phyloP scores from a whole-genome alignment of 2,113 vertebrate genomes.

The Coryphaenoides rupestris region DNA sequence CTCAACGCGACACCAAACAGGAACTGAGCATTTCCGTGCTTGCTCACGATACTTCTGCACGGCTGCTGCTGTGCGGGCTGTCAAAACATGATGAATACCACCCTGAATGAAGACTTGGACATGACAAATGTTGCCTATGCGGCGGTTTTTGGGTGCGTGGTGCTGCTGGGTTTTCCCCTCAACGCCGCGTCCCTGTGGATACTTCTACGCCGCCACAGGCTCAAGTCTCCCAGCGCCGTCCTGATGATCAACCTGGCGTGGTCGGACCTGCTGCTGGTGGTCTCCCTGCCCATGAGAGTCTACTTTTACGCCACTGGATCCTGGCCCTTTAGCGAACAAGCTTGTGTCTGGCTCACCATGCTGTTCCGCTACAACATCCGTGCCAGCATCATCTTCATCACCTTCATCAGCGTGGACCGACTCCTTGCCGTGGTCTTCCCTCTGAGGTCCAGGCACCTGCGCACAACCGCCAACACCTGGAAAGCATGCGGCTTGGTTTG shows the following conservation, averaged over 20 bases:
- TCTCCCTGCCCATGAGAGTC: constrained; percentile 52
- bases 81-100: constrained; percentile 1
- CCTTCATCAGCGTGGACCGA: constrained; percentile 62
- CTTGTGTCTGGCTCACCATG: constrained; percentile 42
- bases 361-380: constrained; percentile 60
- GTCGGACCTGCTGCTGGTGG: constrained; percentile 59
- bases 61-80: constrained; percentile 1
- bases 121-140: constrained; percentile 10
- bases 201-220: constrained; percentile 37
- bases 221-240: constrained; percentile 34
- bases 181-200: constrained; percentile 56
- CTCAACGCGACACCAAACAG: not conserved
- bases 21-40: not conserved
- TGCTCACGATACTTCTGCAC: not conserved
- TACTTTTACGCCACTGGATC: constrained; percentile 39
- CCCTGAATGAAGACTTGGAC: not conserved
- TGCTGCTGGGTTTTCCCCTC: constrained; percentile 52
- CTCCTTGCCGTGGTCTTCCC: constrained; percentile 65
- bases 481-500: constrained; percentile 38
- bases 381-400: constrained; percentile 64
- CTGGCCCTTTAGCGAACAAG: constrained; percentile 30
- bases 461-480: constrained; percentile 32
- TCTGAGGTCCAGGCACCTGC: constrained; percentile 47
- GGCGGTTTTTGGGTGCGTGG: constrained; percentile 39
- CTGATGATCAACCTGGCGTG: constrained; percentile 61